Evolutionary conservation across 1,140 invertebrate genomes (phyloP).

Genomic region (Drosophila jambulina): DNA sequence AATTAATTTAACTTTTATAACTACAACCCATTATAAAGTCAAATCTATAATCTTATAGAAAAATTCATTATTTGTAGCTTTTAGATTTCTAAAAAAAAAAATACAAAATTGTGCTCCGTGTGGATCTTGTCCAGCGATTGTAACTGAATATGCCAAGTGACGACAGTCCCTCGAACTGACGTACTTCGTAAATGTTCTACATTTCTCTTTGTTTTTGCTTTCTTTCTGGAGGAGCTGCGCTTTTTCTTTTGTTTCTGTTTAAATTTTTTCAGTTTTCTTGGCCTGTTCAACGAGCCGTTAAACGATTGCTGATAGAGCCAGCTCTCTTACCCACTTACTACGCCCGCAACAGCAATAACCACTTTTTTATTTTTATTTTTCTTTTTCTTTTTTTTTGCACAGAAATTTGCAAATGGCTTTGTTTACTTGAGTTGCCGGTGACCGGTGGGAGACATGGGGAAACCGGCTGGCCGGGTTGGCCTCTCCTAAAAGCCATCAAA

Average conservation of each 20-base stretch:
- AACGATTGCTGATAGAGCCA: conserved; percentile 73
- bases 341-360: conserved; percentile 53
- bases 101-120: conserved; percentile 9
- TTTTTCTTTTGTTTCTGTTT: conserved; percentile 30
- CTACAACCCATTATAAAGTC: no score
- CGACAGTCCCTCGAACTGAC: conserved; percentile 35
- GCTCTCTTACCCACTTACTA: conserved; percentile 25
- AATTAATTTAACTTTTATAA: no score
- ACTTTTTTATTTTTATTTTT: conserved; percentile 22
- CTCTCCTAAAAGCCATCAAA: conserved; percentile 57
- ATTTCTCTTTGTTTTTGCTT: conserved; percentile 17
- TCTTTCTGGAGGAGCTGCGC: conserved; percentile 49
- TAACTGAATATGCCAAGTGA: conserved; percentile 39
- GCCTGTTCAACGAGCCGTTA: conserved; percentile 73
- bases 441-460: conserved; percentile 34
- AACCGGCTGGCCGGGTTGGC: conserved; percentile 52
- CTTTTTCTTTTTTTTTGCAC: neutral
- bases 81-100: neutral
- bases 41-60: no score
- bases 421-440: conserved; percentile 51
- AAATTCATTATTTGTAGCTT: neutral
- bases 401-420: conserved; percentile 73
- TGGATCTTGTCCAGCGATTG: conserved; percentile 26
- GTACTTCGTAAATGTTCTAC: conserved; percentile 30
- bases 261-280: conserved; percentile 28